Evolutionary conservation across 2,888 invertebrate species (phyloP).

Genomic region (Tipula confusa): DNA sequence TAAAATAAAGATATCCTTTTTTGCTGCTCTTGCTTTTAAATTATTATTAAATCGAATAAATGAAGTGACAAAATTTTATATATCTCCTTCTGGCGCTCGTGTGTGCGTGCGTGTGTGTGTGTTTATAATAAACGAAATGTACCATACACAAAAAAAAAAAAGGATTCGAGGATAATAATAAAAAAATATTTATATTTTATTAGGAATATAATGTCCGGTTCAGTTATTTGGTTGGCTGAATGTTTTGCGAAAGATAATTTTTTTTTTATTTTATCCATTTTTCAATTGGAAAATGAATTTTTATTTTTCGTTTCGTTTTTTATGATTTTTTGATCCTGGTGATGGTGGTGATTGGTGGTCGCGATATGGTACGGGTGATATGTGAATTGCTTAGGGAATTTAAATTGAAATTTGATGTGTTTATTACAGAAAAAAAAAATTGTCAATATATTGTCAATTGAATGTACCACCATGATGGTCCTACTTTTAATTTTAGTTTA

Average conservation of each 20-base stretch:
- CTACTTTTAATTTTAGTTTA: not conserved
- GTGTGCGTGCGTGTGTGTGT: not conserved
- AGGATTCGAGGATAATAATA: constrained; percentile 20
- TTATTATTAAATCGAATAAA: not conserved
- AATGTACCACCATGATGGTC: not conserved
- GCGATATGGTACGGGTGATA: not conserved
- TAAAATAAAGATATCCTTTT: not conserved
- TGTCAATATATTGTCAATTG: not conserved
- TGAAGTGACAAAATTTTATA: constrained; percentile 6
- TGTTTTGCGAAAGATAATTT: constrained; percentile 7
- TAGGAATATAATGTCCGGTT: constrained; percentile 20
- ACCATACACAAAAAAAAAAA: not conserved
- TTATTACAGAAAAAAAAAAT: not conserved
- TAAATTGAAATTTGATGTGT: not conserved
- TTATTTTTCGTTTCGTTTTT: not conserved
- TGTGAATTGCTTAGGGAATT: not conserved
- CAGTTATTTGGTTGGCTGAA: constrained; percentile 12
- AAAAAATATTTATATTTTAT: not conserved
- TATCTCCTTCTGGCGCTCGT: not conserved
- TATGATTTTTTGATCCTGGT: not conserved
- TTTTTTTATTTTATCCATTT: not conserved
- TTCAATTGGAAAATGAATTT: not conserved
- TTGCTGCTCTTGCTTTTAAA: not conserved
- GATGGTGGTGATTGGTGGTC: not conserved
- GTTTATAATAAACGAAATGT: not conserved